phyloP scores from a whole-genome alignment of 2,797 vertebrate species.

The Gallinago stenura region DNA sequence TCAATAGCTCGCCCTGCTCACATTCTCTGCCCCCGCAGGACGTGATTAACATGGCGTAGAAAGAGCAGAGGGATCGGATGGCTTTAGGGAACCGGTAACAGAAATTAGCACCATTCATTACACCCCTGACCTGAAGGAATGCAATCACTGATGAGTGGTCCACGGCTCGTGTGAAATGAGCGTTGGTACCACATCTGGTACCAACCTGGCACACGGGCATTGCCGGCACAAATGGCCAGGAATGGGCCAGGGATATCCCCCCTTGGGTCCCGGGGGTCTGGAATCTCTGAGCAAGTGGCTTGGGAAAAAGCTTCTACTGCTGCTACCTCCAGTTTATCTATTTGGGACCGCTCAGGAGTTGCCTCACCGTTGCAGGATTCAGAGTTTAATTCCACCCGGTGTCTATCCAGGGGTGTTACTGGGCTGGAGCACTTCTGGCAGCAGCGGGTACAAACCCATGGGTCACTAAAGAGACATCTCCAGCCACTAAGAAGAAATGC shows the following conservation, averaged over 20 bases:
- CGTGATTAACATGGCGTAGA: background rate
- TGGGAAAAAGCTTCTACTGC: background rate
- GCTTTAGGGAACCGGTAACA: background rate
- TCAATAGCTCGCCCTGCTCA: slow-evolving; percentile 5
- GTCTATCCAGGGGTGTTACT: background rate
- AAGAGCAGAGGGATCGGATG: background rate
- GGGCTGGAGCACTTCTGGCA: background rate
- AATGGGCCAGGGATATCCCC: background rate
- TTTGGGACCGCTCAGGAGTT: background rate
- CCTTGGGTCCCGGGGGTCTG: accelerated
- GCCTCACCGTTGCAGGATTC: background rate
- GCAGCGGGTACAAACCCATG: background rate
- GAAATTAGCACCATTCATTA: background rate
- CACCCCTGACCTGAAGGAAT: background rate
- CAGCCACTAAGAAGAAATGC: background rate
- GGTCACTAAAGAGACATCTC: background rate
- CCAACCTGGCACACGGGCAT: background rate
- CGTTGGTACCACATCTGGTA: background rate
- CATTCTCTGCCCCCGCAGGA: background rate
- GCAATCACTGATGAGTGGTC: background rate
- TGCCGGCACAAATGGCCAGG: background rate
- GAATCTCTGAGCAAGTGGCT: background rate
- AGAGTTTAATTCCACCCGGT: accelerated
- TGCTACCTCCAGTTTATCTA: background rate
- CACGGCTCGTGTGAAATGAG: background rate